Evolutionary conservation across 2,113 vertebrate genomes (phyloP).

Genomic region (Coregonus clupeaformis): DNA sequence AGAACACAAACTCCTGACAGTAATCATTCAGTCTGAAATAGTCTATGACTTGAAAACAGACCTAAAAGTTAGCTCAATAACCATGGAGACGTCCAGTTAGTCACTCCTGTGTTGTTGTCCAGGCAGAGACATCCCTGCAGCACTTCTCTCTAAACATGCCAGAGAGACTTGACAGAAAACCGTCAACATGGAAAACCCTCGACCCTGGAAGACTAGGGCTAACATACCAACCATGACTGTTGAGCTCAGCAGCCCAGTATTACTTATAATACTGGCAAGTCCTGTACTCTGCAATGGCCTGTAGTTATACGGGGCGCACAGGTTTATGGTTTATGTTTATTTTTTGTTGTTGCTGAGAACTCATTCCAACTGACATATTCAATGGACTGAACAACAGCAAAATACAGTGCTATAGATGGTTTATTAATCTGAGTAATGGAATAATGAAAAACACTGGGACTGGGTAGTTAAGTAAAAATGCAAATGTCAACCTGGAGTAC

Average conservation of each 20-base stretch:
- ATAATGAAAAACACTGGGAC: no score
- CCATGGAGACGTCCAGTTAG: no score
- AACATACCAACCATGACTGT: constrained; percentile 17
- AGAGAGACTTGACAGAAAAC: constrained; percentile 10
- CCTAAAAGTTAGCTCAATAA: no score
- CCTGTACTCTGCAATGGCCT: constrained; percentile 31
- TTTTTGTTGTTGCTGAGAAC: no score
- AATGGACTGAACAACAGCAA: neutral
- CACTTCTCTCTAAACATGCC: neutral
- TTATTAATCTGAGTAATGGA: no score
- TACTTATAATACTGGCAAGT: constrained; percentile 48
- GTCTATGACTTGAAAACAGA: no score
- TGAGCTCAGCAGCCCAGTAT: constrained; percentile 21
- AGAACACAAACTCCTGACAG: no score
- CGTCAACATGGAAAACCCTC: constrained; percentile 6
- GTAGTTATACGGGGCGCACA: neutral
- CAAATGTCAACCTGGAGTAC: neutral
- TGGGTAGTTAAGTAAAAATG: no score
- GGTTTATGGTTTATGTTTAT: neutral
- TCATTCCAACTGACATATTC: neutral
- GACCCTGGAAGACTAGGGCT: neutral
- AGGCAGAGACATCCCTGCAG: neutral
- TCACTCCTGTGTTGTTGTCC: no score
- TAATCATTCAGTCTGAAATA: no score
- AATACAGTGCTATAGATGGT: no score